Evolutionary conservation across 2,888 invertebrate species (phyloP), one percentile per base, ranked within the genome.

Genomic region (Napeogenes inachia): DNA sequence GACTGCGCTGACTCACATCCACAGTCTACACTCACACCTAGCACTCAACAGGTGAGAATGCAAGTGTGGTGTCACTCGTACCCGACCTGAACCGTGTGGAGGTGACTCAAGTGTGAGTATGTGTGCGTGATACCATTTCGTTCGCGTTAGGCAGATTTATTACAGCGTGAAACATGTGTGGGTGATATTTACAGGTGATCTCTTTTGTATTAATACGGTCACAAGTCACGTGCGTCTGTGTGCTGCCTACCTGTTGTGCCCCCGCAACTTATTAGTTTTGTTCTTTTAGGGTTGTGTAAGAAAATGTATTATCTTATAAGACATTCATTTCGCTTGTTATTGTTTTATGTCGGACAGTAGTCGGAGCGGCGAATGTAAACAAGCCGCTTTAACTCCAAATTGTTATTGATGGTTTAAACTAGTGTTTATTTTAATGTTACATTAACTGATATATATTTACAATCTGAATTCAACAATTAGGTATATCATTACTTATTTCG

Each of bases 11-110:
- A 80, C 74, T 82, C 82, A 87, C 87, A 69, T 74, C 74, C 66
- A 68, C 80, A 82, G 82, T 79, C 73, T 64, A 65, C 81, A 83
- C 86, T 80, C 84, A 76, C 81, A 79, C 82, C 77, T 73, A 70
- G 70, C 74, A 73, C 74, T 77, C 80, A 78, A 86, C 89, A 89
- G 89, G 88, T 89, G 89, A 87, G 87, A 87, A 87, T 81, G 84
- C 82, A 79, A 79, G 87, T 87, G 86, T 84, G 82, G 80, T 79
- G 84, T 79, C 84, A 81, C 84, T 81, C 79, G 79, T 75, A 78
- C 71, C 73, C 82, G 82, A 85, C 85, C 87, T 80, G 83, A 74
- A 79, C 75, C 73, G 81, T 70, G 83, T 81, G 83, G 84, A 85
- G 85, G 86, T 87, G 85, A 85, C 84, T 79, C 82, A 78, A 82